Evolutionary conservation across 2,113 vertebrate genomes (phyloP).

Genomic region (Nesogale talazaci): DNA sequence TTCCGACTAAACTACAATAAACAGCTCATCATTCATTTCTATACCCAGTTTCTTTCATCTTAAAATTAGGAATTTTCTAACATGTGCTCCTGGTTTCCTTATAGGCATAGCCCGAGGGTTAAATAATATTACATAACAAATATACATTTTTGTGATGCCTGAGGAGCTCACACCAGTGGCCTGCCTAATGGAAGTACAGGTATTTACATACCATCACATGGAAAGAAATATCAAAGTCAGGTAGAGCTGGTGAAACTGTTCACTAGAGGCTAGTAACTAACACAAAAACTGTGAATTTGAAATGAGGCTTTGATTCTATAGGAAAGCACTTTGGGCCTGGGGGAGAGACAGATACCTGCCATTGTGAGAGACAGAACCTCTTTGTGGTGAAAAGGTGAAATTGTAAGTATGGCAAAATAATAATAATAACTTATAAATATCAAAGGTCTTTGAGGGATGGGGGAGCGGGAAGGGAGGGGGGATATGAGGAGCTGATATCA

Average conservation of each 20-base stretch:
- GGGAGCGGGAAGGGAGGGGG: too few relatives aligned
- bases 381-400: too few relatives aligned
- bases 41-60: not conserved
- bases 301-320: too few relatives aligned
- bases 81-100: not conserved
- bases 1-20: constrained; percentile 6
- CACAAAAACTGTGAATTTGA: too few relatives aligned
- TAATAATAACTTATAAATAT: too few relatives aligned
- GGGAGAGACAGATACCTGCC: too few relatives aligned
- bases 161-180: constrained; percentile 1
- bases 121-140: not conserved
- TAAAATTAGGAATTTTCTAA: not conserved
- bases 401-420: too few relatives aligned
- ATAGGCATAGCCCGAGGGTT: constrained; percentile 6
- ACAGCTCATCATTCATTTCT: constrained; percentile 3
- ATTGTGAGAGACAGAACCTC: too few relatives aligned
- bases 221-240: constrained; percentile 4
- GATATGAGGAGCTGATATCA: too few relatives aligned
- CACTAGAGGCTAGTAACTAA: too few relatives aligned
- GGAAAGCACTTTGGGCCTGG: too few relatives aligned
- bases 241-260: not conserved
- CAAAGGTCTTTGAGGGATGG: too few relatives aligned
- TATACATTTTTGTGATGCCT: not conserved
- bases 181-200: not conserved
- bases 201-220: constrained; percentile 17